phyloP scores from a whole-genome alignment of 2,113 vertebrate genomes.

The Hemichromis elongatus region DNA sequence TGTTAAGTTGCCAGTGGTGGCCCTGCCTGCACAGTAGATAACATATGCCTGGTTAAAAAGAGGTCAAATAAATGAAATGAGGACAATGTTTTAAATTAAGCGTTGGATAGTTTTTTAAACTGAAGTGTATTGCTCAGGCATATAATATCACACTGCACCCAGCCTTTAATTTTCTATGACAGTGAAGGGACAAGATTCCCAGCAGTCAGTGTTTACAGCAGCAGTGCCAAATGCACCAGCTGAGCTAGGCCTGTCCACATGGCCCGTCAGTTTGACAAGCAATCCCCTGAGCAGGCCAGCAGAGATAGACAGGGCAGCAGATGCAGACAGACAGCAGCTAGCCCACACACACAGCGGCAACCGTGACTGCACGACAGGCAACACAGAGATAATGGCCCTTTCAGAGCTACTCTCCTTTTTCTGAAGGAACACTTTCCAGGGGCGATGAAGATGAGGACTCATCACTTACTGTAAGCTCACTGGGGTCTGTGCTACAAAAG shows the following conservation, averaged over 20 bases:
- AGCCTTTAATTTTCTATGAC: neutral
- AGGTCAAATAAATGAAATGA: neutral
- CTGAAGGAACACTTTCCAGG: neutral
- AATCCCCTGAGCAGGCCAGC: neutral
- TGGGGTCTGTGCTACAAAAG: neutral
- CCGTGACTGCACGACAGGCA: neutral
- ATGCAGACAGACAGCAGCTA: conserved; percentile 10
- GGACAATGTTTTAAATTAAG: neutral
- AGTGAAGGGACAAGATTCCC: neutral
- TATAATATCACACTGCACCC: neutral
- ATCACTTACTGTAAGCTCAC: neutral
- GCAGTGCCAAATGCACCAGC: conserved; percentile 11
- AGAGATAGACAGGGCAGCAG: conserved; percentile 8
- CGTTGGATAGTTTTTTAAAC: neutral
- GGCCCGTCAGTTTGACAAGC: conserved; percentile 7
- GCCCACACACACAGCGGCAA: neutral
- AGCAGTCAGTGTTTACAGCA: neutral
- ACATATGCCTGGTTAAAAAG: neutral
- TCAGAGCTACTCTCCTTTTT: neutral
- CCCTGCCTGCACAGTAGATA: neutral
- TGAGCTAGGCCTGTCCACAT: neutral
- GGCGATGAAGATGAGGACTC: neutral
- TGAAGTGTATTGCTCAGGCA: neutral
- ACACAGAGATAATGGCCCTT: neutral
- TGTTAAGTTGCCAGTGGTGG: neutral